A percentile compares a stretch with the other conserved stretches of the same genome.
Conservation (phyloP, 2,797 vertebrate genomes). For the Pagetopsis macropterus region DNA sequence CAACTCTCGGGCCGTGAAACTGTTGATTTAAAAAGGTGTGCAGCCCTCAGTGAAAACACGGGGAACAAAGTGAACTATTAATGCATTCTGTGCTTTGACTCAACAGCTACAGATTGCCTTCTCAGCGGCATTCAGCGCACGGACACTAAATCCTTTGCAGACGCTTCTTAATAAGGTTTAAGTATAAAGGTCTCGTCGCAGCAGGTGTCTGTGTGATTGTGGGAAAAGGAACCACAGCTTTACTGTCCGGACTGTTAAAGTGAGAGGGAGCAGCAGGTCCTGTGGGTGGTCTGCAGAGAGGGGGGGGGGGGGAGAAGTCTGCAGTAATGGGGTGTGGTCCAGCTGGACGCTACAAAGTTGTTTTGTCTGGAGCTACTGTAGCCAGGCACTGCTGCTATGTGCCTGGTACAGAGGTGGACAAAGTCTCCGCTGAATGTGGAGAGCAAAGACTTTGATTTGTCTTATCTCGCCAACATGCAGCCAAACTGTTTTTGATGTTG, state of each 20-base stretch:
- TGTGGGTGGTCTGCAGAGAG: conserved; percentile 52
- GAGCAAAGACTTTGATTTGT: neutral
- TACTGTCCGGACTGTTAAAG: conserved; percentile 31
- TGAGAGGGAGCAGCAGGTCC: conserved; percentile 3
- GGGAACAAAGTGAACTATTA: neutral
- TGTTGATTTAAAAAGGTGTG: conserved; percentile 28
- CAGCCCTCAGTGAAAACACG: conserved; percentile 8
- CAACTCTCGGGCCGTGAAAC: conserved; percentile 12
- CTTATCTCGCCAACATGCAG: conserved; percentile 1
- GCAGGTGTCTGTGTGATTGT: conserved; percentile 33
- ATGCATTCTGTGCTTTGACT: neutral
- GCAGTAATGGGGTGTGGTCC: conserved; percentile 47
- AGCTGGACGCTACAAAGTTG: conserved; percentile 34
- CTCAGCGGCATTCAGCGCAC: neutral
- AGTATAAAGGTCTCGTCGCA: conserved; percentile 32
- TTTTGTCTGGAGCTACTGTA: conserved; percentile 47
- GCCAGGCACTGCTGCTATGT: conserved; percentile 19
- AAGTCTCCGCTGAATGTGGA: neutral
- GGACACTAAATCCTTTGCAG: conserved; percentile 32
- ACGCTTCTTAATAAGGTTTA: conserved; percentile 34
- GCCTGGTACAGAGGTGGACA: conserved; percentile 16
- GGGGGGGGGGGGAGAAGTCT: conserved; percentile 16
- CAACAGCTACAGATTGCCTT: neutral
- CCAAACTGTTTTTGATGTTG: neutral
- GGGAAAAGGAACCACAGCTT: conserved; percentile 26